Conservation (phyloP, 2,888 invertebrate genomes). For the Drosophila algonquin region DNA sequence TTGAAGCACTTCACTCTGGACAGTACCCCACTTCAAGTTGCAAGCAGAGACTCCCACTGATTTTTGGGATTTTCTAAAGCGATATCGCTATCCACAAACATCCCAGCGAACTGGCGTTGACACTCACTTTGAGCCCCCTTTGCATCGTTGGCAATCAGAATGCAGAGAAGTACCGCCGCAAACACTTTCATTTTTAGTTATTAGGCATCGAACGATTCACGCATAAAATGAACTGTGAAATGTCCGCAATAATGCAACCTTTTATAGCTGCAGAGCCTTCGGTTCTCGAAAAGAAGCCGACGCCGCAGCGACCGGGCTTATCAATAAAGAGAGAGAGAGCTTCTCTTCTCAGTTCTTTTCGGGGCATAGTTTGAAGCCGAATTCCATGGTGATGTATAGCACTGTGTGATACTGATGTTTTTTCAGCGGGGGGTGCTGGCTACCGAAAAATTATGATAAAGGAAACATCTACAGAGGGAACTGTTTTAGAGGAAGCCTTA, state of each 20-base stretch:
- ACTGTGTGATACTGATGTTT: no score
- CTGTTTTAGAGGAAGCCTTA: no score
- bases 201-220: slow-evolving; percentile 5
- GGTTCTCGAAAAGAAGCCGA: no score
- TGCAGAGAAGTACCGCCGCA: slow-evolving; percentile 18
- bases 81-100: neutral
- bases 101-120: neutral
- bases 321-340: slow-evolving; percentile 20
- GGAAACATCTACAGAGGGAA: no score
- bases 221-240: slow-evolving; percentile 23
- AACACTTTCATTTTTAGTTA: slow-evolving; percentile 45
- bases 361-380: no score
- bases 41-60: slow-evolving; percentile 1
- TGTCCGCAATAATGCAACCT: neutral
- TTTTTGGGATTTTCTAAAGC: slow-evolving; percentile 28
- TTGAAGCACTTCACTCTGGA: slow-evolving; percentile 11
- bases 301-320: slow-evolving; percentile 11
- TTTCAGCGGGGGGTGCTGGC: no score
- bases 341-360: slow-evolving; percentile 29
- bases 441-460: no score
- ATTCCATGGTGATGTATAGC: no score
- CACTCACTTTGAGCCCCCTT: slow-evolving; percentile 59
- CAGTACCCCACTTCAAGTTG: neutral
- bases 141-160: slow-evolving; percentile 36
- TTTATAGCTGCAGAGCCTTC: slow-evolving; percentile 22